phyloP scores from a whole-genome alignment of 2,797 vertebrate genomes.

The Pteropus rufus region DNA sequence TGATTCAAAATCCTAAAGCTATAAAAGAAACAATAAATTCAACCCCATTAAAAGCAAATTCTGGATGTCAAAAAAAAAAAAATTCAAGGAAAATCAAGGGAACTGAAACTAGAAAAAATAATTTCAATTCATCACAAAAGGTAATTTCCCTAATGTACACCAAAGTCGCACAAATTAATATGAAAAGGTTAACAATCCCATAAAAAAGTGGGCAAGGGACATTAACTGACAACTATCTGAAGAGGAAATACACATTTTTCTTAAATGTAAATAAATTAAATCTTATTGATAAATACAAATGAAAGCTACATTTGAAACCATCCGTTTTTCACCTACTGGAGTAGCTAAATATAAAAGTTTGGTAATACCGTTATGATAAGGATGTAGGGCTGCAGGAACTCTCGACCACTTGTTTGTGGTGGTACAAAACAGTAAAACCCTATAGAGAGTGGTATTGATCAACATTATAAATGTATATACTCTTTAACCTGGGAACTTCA shows the following conservation, averaged over 20 bases:
- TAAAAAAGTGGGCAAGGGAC: background rate
- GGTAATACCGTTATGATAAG: background rate
- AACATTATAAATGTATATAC: background rate
- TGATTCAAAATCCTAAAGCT: background rate
- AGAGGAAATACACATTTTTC: background rate
- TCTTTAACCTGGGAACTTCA: background rate
- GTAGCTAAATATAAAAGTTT: background rate
- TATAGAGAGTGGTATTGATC: background rate
- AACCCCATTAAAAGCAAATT: background rate
- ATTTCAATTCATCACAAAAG: background rate
- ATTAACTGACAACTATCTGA: background rate
- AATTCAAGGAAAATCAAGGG: background rate
- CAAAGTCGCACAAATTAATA: slow-evolving; percentile 1
- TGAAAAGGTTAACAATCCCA: background rate
- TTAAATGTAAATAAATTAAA: background rate
- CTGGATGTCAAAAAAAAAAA: background rate
- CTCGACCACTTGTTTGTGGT: background rate
- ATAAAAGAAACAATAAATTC: background rate
- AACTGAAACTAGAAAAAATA: background rate
- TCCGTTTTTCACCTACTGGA: background rate
- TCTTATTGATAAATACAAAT: background rate
- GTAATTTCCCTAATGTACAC: background rate
- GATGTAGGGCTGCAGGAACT: background rate
- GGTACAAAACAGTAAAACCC: background rate
- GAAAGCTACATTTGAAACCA: background rate